Base-by-base conservation (phyloP, 1,140 invertebrate species). In the Oreohelix idahoensis region DNA sequence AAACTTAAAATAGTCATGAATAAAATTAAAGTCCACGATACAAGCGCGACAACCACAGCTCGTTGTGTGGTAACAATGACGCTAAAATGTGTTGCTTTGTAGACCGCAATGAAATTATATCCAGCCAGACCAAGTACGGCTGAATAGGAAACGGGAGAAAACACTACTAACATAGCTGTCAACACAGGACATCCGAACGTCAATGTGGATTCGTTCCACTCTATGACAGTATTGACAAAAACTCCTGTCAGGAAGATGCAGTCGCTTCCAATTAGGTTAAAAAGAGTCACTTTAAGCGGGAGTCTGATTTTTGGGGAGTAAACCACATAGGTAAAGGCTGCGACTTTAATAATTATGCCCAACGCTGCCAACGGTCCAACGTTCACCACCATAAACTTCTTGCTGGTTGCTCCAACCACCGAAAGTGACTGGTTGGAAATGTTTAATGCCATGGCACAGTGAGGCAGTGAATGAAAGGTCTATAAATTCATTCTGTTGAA, bases 71-170 rank as follows among this genome's bases (percentile, higher is more conserved):
- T 66, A 0, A 66, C 29, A 5, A 32, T 8, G 29, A 11, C 20
- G 29, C 29, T 66, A 17, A 66, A 66, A 23, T 66, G 1, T 66
- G 63, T 66, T 66, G 63, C 63, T 35, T 23, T 66, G 63, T 32
- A 66, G n/a, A 66, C 63, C 1, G 63, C 63, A 32, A 66, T 66
- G 63, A 66, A 29, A n/a, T 66, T 66, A n/a, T 66, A 66, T 29
- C n/a, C 63, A 8, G 63, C n/a, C 2, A 66, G 29, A 29, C 63
- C 63, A 29, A 66, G 29, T 5, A 66, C 63, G 32, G 63, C 63
- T 11, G 63, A 32, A 66, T 66, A 66, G n/a, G 63, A 66, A 11
- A 66, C 17, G 2, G 63, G 63, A 32, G 63, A 32, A 2, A n/a
- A 5, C 17, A 66, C 29, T 23, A 32, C 5, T 13, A 66, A 1